Percentiles rank a stretch among this genome's conserved stretches.
These are phyloP conservation scores for Protonibea diacanthus DNA, from an alignment of 2,797 vertebrate genomes.

Conservation along the genomic window DNA sequence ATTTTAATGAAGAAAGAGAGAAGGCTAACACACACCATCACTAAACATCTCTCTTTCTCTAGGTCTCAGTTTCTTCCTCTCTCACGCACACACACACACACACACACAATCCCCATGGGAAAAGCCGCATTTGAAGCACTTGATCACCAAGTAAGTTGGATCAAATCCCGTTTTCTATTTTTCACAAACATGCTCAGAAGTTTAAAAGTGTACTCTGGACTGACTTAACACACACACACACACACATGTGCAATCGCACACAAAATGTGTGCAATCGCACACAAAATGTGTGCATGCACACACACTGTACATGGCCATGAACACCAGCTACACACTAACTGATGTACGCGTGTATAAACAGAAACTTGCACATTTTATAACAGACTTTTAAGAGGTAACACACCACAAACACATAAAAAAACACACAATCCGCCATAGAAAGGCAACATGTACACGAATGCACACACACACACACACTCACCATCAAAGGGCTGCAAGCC, in stretches of 20 bases:
- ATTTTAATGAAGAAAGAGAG: conserved; percentile 48
- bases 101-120: neutral
- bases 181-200: conserved; percentile 25
- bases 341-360: neutral
- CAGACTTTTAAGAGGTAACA: conserved; percentile 71
- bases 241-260: no score
- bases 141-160: conserved; percentile 24
- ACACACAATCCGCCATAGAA: conserved; percentile 10
- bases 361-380: conserved; percentile 44
- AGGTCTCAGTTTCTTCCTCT: conserved; percentile 7
- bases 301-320: neutral
- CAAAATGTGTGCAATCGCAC: neutral
- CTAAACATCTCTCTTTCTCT: conserved; percentile 2
- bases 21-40: conserved; percentile 19
- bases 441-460: conserved; percentile 15
- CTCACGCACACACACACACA: neutral
- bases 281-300: neutral
- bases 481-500: conserved; percentile 61
- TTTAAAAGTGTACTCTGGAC: conserved; percentile 1
- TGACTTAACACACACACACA: neutral
- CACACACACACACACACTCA: conserved; percentile 14
- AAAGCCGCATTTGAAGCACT: conserved; percentile 28
- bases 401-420: conserved; percentile 63
- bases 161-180: conserved; percentile 30
- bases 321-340: conserved; percentile 7